These are phyloP conservation scores for Pristis pectinata DNA, from an alignment of 2,797 vertebrate species.

Conservation along the genomic window DNA sequence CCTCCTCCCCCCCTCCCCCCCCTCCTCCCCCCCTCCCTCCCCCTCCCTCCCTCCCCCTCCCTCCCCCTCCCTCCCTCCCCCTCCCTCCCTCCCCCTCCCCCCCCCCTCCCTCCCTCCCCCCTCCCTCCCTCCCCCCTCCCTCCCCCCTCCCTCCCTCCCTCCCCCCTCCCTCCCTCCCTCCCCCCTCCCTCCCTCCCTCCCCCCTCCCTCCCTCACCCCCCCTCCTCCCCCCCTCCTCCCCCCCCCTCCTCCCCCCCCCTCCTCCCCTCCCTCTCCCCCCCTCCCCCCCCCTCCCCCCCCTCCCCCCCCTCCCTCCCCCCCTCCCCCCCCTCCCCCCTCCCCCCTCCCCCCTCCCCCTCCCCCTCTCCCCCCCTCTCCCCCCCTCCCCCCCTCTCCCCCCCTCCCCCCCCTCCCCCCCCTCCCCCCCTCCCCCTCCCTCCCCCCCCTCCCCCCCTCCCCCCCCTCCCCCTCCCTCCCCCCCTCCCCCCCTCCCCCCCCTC, in stretches of 20 bases:
- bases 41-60: accelerated
- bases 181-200: not conserved
- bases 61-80: not conserved
- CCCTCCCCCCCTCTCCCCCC: too few species aligned
- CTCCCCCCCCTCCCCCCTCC: too few species aligned
- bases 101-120: not conserved
- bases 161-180: accelerated
- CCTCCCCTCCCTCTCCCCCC: too few species aligned
- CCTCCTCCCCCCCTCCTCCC: not conserved
- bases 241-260: too few species aligned
- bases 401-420: too few species aligned
- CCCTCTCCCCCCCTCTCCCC: not conserved
- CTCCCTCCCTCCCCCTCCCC: not conserved
- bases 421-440: too few species aligned
- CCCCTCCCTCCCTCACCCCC: not conserved
- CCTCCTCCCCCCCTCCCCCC: not conserved
- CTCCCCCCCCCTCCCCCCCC: too few species aligned
- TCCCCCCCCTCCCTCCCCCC: too few species aligned
- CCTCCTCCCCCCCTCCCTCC: not conserved
- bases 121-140: not conserved
- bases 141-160: not conserved
- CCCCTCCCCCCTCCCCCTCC: not conserved
- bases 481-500: too few species aligned
- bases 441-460: too few species aligned
- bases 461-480: too few species aligned